Evolutionary conservation across 2,888 invertebrate genomes (phyloP).

Genomic region (Halocaridina rubra): DNA sequence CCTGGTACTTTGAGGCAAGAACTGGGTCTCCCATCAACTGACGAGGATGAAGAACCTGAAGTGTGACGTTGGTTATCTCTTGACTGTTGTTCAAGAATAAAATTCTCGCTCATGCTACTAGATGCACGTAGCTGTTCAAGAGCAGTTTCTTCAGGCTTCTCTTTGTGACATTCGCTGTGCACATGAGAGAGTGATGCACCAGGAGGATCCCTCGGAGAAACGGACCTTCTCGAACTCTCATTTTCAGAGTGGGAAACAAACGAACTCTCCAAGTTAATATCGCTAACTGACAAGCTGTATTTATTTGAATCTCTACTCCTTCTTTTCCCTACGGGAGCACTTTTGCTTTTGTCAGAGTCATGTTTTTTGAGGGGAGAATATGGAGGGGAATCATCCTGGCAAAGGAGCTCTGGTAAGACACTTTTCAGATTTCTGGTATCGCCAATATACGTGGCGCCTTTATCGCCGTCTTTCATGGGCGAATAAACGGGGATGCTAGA

Average conservation of each 20-base stretch:
- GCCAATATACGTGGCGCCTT: background rate
- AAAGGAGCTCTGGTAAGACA: conserved; percentile 9
- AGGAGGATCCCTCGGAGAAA: no score
- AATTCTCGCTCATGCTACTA: background rate
- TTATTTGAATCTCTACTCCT: conserved; percentile 10
- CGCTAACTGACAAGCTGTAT: conserved; percentile 7
- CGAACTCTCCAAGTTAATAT: no score
- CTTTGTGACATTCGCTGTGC: no score
- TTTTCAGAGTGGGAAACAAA: no score
- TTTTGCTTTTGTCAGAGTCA: no score
- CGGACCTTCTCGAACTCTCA: no score
- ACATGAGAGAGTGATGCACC: no score
- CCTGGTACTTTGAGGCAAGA: conserved; percentile 47
- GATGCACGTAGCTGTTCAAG: no score
- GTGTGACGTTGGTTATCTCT: background rate
- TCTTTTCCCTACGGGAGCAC: no score
- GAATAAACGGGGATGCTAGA: conserved; percentile 33
- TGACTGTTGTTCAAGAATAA: background rate
- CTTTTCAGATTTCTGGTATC: conserved; percentile 16
- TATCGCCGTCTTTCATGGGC: background rate
- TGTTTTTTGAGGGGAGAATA: no score
- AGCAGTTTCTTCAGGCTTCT: no score
- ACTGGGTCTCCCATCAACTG: conserved; percentile 20
- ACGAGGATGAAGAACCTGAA: background rate
- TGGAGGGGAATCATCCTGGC: background rate